Evolutionary conservation across 1,140 invertebrate species (phyloP).

Genomic region (Asbolus verrucosus): DNA sequence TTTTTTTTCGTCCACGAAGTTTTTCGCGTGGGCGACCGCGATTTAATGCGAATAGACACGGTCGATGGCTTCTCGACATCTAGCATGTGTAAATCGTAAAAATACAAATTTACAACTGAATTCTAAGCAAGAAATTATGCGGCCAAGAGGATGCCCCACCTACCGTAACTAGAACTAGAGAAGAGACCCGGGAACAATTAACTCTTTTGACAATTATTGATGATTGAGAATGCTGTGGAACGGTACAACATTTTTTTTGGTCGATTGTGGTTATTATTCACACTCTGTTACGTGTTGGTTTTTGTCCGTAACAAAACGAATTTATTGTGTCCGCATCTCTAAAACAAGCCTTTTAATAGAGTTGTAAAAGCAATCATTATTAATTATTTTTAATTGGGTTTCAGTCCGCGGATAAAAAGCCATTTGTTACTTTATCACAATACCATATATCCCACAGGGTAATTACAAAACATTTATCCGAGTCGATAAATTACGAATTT

Average conservation of each 20-base stretch:
- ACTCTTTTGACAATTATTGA: too few relatives aligned
- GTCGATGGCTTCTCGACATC: conserved; percentile 23
- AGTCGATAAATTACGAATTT: conserved; percentile 19
- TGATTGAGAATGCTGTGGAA: too few relatives aligned
- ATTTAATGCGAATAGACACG: conserved; percentile 36
- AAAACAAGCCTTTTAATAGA: conserved; percentile 6
- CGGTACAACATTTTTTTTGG: too few relatives aligned
- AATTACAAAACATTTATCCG: not conserved
- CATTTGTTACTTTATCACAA: conserved; percentile 10
- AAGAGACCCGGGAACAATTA: not conserved
- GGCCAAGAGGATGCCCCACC: too few relatives aligned
- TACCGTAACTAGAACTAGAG: conserved; percentile 2
- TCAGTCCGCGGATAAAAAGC: conserved; percentile 5
- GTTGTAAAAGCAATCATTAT: conserved; percentile 24
- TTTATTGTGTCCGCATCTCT: conserved; percentile 1
- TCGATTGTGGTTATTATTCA: conserved; percentile 17
- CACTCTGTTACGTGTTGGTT: not conserved
- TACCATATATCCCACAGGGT: conserved; percentile 7
- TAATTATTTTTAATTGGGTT: conserved; percentile 38
- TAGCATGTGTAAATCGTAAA: conserved; percentile 32
- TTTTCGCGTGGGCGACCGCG: conserved; percentile 13
- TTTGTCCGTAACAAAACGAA: conserved; percentile 11
- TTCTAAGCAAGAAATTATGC: conserved; percentile 21
- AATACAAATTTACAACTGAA: conserved; percentile 29
- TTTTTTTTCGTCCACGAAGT: not conserved